These are phyloP conservation scores for Leptodactylus fuscus DNA, from an alignment of 2,113 vertebrate species.

Conservation along the genomic window DNA sequence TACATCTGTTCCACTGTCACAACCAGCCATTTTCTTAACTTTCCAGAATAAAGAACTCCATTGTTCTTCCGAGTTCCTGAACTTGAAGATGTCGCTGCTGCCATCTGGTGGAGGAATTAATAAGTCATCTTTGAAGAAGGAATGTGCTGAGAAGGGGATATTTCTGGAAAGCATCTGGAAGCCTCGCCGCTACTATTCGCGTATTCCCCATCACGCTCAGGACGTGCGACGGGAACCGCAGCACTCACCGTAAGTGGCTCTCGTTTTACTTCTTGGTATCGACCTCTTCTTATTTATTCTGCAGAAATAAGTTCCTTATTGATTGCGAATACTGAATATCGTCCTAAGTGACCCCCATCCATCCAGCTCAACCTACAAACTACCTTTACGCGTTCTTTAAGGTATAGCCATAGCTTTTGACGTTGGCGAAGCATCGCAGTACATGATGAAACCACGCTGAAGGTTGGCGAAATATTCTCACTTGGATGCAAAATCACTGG, in stretches of 20 bases:
- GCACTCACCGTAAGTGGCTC: not conserved
- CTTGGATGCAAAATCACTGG: not conserved
- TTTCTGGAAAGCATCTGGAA: constrained; percentile 38
- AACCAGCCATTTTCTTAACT: constrained; percentile 44
- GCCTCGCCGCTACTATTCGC: not conserved
- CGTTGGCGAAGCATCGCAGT: not conserved
- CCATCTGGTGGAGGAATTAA: constrained; percentile 43
- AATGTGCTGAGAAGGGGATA: constrained; percentile 36
- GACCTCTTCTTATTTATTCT: not conserved
- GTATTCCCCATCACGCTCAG: not conserved
- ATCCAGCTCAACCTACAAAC: not conserved
- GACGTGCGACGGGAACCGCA: not conserved
- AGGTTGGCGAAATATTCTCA: not conserved
- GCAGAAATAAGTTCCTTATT: not conserved
- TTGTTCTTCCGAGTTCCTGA: constrained; percentile 39
- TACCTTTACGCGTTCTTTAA: not conserved
- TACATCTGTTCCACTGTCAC: constrained; percentile 51
- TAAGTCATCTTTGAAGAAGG: not conserved
- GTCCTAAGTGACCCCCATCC: too few species aligned
- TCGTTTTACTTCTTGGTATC: not conserved
- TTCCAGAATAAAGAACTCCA: constrained; percentile 43
- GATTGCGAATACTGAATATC: not conserved
- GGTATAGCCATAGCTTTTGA: not conserved
- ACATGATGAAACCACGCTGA: not conserved
- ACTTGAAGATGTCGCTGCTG: constrained; percentile 21